Conservation (phyloP, 2,113 vertebrate genomes). For the Montifringilla adamsi region DNA sequence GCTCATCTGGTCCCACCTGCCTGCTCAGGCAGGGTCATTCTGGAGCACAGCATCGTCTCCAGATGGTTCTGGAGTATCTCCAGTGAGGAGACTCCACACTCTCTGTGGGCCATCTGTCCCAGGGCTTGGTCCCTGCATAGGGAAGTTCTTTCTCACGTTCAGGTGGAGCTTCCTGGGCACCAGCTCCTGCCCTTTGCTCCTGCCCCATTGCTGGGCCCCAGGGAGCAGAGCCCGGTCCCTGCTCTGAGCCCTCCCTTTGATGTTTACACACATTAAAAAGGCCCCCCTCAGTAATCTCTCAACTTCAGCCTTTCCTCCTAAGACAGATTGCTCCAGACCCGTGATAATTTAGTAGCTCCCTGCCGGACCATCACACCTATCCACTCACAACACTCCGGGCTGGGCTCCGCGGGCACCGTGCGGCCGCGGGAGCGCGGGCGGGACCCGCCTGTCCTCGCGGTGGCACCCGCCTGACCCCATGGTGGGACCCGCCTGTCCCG, state of each 20-base stretch:
- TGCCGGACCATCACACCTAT: fast-evolving
- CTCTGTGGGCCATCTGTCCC: background rate
- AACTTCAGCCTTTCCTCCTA: background rate
- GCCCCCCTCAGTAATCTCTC: background rate
- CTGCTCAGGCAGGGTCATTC: background rate
- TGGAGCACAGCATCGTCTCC: background rate
- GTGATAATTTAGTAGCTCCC: background rate
- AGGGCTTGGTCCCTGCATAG: too few relatives aligned
- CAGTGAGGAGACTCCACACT: background rate
- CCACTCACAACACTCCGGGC: fast-evolving
- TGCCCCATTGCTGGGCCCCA: background rate
- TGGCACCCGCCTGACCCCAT: too few relatives aligned
- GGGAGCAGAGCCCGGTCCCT: background rate
- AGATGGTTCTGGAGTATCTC: background rate
- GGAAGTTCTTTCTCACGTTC: background rate
- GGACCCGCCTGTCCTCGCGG: background rate
- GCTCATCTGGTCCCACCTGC: background rate
- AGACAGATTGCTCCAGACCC: background rate
- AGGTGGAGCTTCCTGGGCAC: background rate
- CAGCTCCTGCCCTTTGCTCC: background rate
- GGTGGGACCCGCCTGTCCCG: background rate
- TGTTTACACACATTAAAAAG: background rate
- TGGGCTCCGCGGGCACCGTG: background rate
- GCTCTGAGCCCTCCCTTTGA: background rate
- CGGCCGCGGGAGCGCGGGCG: background rate